Conservation (phyloP, 2,113 vertebrate genomes). For the Lagopus leucura region DNA sequence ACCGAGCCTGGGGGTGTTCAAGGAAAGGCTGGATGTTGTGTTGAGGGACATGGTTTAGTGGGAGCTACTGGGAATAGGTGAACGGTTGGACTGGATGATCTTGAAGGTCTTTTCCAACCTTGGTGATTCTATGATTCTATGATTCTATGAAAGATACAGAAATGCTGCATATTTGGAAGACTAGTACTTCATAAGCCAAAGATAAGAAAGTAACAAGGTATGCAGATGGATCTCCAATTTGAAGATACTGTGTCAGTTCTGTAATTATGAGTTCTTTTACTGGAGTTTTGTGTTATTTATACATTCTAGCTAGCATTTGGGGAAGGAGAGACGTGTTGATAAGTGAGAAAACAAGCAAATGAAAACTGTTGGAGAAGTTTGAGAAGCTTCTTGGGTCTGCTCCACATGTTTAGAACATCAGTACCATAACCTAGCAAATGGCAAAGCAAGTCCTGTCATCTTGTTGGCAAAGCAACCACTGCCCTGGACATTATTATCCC, state of each 20-base stretch:
- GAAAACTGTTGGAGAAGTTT: not conserved
- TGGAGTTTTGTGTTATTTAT: not conserved
- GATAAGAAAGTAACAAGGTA: not conserved
- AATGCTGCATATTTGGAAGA: not conserved
- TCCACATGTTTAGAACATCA: not conserved
- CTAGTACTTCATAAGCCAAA: not conserved
- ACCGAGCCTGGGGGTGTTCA: too few relatives aligned
- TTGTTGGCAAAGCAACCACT: not conserved
- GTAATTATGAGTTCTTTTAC: not conserved
- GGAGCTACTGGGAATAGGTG: too few relatives aligned
- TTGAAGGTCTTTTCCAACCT: too few relatives aligned
- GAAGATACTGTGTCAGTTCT: not conserved
- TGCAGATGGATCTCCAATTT: accelerated
- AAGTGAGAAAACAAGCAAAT: not conserved
- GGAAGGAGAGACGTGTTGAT: not conserved
- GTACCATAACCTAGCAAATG: not conserved
- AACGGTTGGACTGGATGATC: too few relatives aligned
- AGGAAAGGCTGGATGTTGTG: too few relatives aligned
- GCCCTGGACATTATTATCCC: not conserved
- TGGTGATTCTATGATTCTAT: too few relatives aligned
- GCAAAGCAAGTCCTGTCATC: not conserved
- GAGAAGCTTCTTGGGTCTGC: not conserved
- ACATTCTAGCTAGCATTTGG: not conserved
- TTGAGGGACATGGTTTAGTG: too few relatives aligned
- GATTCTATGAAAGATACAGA: too few relatives aligned